Percentiles rank a stretch among this genome's conserved stretches.
Evolutionary conservation across 2,797 vertebrate species (phyloP).

Genomic region (Triplophysa yarkandensis): DNA sequence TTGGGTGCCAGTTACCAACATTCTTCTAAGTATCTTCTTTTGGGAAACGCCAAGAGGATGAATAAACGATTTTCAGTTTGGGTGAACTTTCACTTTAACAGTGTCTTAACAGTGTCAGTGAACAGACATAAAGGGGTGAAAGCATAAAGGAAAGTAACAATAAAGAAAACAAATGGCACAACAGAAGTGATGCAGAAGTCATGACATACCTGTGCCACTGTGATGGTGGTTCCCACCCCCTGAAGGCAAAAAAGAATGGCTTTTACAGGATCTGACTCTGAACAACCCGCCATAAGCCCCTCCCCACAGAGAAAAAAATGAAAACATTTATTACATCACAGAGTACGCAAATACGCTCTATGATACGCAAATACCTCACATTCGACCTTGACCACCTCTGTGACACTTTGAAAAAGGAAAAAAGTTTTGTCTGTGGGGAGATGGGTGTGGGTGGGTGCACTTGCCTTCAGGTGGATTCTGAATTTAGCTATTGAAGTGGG

Average conservation of each 20-base stretch:
- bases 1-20: too few species aligned
- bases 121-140: slow-evolving; percentile 69
- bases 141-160: slow-evolving; percentile 67
- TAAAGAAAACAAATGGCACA: slow-evolving; percentile 47
- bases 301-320: slow-evolving; percentile 77
- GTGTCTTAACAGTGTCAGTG: slow-evolving; percentile 69
- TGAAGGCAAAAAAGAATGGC: slow-evolving; percentile 89
- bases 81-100: too few species aligned
- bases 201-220: slow-evolving; percentile 88
- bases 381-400: slow-evolving; percentile 39
- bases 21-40: too few species aligned
- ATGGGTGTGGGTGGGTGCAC: slow-evolving; percentile 70
- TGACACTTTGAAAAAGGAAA: slow-evolving; percentile 42
- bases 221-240: slow-evolving; percentile 88
- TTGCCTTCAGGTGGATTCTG: slow-evolving; percentile 74
- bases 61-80: too few species aligned
- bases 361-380: slow-evolving; percentile 36
- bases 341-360: slow-evolving; percentile 60
- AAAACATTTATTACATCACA: slow-evolving; percentile 55
- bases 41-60: too few species aligned
- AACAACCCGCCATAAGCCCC: slow-evolving; percentile 76
- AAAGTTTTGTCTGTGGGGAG: slow-evolving; percentile 70
- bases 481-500: slow-evolving; percentile 57
- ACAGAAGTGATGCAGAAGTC: slow-evolving; percentile 77
- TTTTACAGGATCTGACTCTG: slow-evolving; percentile 87